Evolutionary conservation across 2,797 vertebrate species (phyloP), one percentile per base, ranked within the genome.

Genomic region (Spheniscus humboldti): DNA sequence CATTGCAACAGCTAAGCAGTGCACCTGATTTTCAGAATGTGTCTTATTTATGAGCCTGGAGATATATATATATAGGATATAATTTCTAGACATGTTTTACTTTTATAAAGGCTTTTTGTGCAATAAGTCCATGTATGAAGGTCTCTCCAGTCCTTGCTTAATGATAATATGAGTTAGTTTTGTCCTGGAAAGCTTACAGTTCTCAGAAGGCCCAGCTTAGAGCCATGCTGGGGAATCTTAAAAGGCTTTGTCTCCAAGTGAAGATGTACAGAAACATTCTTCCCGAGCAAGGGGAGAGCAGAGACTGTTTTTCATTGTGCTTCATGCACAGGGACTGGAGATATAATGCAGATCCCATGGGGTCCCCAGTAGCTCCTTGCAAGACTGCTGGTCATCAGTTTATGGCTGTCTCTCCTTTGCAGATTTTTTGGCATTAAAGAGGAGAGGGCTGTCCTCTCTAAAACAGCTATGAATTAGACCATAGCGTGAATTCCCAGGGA

Each of bases 11-110:
- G 59, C 89, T 78, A 43, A 78, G 79, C 60, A 92, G 80, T 8
- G 52, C 74, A 50, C 77, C 74, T 85, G 80, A 55, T 94, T 95
- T 94, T 95, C 79, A 92, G 73, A 84, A 79, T 18, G 50, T 52
- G 9, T 68, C 82, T 86, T 94, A 81, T 90, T 97, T 88, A 88
- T 88, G 76, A 90, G 23, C 52, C 85, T 82, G 55, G 41, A 92
- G 4, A 78, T 39, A 43, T 5, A 50, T 35, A 71, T 57, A 62
- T 45, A 57, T 22, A 22, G 27, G 35, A 24, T 86, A 39, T 73
- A 62, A 86, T 88, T 92, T 81, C 56, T 67, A 76, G 55, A 39
- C 19, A 9, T 16, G 25, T 73, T 94, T 91, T 90, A 48, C 57
- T 80, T 93, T 52, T 72, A 31, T 41, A 63, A 63, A 86, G 62